Evolutionary conservation across 2,113 vertebrate genomes (phyloP).

Genomic region (Oryctolagus cuniculus): mOryCun1.1 NC_091448.1:28269501-28270000

Average conservation of each 20-base stretch:
- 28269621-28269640: not conserved
- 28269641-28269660: slow-evolving; percentile 32
- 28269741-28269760: not conserved
- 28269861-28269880: not conserved
- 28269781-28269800: slow-evolving; percentile 20
- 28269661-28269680: slow-evolving; percentile 28
- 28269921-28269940: not conserved
- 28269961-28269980: not conserved
- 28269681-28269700: slow-evolving; percentile 15
- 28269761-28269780: not conserved
- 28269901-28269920: not conserved
- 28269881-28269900: not conserved
- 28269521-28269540: not conserved
- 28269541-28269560: not conserved
- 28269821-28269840: not conserved
- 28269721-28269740: not conserved
- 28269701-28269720: not conserved
- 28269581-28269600: not conserved
- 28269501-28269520: not conserved
- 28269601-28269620: not conserved
- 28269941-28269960: not conserved
- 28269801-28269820: not conserved
- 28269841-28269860: not conserved
- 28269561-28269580: slow-evolving; percentile 8
- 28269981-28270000: not conserved